Percentiles rank a stretch among this genome's conserved stretches.
These are phyloP conservation scores for Linurgus olivaceus DNA, from an alignment of 2,797 vertebrate genomes.

Conservation along the genomic window DNA sequence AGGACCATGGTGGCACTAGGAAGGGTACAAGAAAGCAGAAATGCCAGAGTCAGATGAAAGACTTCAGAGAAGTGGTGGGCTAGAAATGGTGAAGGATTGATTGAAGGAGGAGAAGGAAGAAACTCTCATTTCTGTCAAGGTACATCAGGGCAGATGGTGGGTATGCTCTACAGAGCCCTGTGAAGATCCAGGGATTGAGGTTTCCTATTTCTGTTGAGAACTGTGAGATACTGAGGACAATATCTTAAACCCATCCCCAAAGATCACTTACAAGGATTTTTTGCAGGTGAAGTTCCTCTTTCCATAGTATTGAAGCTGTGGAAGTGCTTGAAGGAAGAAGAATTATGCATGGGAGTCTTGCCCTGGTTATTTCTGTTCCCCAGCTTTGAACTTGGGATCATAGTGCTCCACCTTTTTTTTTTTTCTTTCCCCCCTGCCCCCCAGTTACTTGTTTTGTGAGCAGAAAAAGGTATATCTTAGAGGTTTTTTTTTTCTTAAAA, in stretches of 20 bases:
- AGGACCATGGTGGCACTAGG: not conserved
- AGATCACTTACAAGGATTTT: not conserved
- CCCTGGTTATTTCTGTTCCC: not conserved
- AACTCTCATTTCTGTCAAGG: not conserved
- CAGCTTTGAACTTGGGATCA: not conserved
- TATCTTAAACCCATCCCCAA: not conserved
- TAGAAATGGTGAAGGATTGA: not conserved
- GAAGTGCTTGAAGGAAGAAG: not conserved
- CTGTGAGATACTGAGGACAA: rapidly evolving
- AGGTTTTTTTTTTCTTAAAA: not conserved
- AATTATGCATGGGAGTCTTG: not conserved
- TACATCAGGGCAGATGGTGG: not conserved
- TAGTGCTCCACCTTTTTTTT: not conserved
- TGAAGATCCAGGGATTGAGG: not conserved
- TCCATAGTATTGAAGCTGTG: not conserved
- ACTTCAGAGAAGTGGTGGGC: not conserved
- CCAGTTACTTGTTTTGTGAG: not conserved
- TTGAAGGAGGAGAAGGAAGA: not conserved
- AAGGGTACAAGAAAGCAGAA: not conserved
- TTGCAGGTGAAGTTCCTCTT: not conserved
- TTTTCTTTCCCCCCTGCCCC: rapidly evolving
- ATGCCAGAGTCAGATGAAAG: not conserved
- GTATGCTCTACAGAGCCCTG: not conserved
- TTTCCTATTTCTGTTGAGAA: not conserved
- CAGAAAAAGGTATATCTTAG: rapidly evolving